These are phyloP conservation scores for Prolemur simus DNA, from an alignment of 2,113 vertebrate species.

Conservation along the genomic window DNA sequence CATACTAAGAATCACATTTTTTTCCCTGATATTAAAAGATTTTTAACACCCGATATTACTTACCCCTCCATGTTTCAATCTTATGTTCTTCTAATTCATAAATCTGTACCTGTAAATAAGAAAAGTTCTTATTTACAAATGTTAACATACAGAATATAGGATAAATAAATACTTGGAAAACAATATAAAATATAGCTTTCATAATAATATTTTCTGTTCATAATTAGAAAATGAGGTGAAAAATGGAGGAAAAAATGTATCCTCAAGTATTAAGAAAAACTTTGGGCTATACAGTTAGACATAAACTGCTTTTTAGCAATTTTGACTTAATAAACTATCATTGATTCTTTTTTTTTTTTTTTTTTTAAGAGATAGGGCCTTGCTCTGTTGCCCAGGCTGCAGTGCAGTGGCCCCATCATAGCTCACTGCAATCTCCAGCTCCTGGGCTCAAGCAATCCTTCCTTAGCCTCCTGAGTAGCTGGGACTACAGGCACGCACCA, in stretches of 20 bases:
- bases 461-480: too few species aligned
- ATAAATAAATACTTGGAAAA: not conserved
- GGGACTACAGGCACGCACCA: too few species aligned
- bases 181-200: not conserved
- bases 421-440: too few species aligned
- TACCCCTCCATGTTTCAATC: slow-evolving; percentile 98
- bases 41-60: slow-evolving; percentile 56
- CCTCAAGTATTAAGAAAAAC: not conserved
- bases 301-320: not conserved
- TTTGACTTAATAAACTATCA: not conserved
- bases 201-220: not conserved
- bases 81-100: slow-evolving; percentile 99
- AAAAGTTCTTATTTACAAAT: not conserved
- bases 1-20: not conserved
- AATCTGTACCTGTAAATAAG: slow-evolving; percentile 93
- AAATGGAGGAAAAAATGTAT: not conserved
- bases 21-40: not conserved
- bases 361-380: too few species aligned
- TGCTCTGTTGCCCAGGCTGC: too few species aligned
- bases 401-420: too few species aligned
- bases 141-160: not conserved
- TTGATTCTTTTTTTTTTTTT: not conserved
- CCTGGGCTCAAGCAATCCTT: too few species aligned
- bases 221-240: not conserved
- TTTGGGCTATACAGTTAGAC: not conserved